A percentile compares a stretch with the other conserved stretches of the same genome.
Conservation (phyloP, 2,888 invertebrate genomes). For the Andrena minutula region DNA sequence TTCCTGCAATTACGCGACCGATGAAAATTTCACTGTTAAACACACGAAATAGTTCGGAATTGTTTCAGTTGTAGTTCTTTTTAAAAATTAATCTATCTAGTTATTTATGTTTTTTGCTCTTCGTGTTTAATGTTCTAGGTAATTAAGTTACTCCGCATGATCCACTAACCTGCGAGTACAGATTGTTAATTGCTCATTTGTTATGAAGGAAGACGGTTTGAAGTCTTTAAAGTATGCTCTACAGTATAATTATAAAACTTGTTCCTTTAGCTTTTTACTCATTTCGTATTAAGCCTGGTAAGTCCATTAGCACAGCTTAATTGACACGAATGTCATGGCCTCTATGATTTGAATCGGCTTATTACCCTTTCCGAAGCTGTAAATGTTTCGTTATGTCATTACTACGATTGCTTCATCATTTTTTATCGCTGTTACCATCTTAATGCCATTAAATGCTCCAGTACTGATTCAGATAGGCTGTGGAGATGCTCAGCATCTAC, state of each 20-base stretch:
- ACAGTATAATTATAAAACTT: neutral
- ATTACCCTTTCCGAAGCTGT: constrained; percentile 5
- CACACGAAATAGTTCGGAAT: neutral
- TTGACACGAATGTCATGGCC: constrained; percentile 7
- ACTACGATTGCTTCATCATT: constrained; percentile 9
- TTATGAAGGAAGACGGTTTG: neutral
- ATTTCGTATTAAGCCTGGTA: neutral
- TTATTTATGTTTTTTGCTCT: neutral
- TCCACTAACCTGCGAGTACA: neutral
- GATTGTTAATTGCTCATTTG: neutral
- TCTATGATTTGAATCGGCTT: constrained; percentile 7
- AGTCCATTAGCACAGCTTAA: neutral
- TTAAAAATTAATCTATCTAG: neutral
- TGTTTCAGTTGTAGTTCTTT: neutral
- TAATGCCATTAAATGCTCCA: constrained; percentile 7
- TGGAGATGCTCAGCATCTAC: neutral
- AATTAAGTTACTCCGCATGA: neutral
- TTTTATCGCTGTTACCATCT: constrained; percentile 6
- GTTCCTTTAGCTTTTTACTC: neutral
- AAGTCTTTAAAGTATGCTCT: neutral
- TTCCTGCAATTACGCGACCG: neutral
- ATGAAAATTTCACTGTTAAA: neutral
- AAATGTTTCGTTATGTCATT: constrained; percentile 6
- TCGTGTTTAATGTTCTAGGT: neutral
- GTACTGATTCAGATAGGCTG: neutral